Percentiles rank a stretch among this genome's conserved stretches.
These are phyloP conservation scores for Argyra leucocephala DNA, from an alignment of 2,888 invertebrate genomes.

Conservation along the genomic window DNA sequence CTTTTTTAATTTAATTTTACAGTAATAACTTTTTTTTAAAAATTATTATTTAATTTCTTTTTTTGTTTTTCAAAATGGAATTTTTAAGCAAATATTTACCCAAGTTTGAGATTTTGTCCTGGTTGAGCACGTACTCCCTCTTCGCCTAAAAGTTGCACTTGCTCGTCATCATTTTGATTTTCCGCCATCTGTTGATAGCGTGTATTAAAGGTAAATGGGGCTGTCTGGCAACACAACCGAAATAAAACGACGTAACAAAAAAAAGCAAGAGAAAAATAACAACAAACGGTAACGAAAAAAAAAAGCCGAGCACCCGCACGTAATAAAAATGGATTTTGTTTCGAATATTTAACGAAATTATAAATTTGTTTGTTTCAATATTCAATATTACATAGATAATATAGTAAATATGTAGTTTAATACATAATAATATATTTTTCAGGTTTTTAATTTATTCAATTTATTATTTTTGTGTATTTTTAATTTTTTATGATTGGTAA, in stretches of 20 bases:
- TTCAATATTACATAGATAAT: too few species aligned
- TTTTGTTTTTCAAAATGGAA: constrained; percentile 17
- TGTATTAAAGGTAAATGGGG: constrained; percentile 46
- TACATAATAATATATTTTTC: not conserved
- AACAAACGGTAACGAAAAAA: not conserved
- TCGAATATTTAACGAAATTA: not conserved
- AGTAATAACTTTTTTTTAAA: constrained; percentile 13
- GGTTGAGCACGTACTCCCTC: constrained; percentile 77
- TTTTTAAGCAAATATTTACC: constrained; percentile 60
- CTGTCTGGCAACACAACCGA: constrained; percentile 53
- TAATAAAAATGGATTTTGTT: not conserved
- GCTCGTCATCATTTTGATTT: constrained; percentile 90
- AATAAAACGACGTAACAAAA: constrained; percentile 22
- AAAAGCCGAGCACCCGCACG: too few species aligned
- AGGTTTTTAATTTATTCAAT: not conserved
- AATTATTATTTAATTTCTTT: constrained; percentile 21
- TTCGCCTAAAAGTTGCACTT: constrained; percentile 91
- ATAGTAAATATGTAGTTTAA: too few species aligned
- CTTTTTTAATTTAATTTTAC: constrained; percentile 7
- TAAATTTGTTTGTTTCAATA: not conserved
- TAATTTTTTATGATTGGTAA: too few species aligned
- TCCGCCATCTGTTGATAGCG: constrained; percentile 82
- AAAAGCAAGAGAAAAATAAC: not conserved
- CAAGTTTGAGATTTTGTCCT: constrained; percentile 93
- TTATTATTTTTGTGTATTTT: not conserved